These are phyloP conservation scores for Rhabdomys pumilio DNA, from an alignment of 2,797 vertebrate genomes.

Conservation along the genomic window DNA sequence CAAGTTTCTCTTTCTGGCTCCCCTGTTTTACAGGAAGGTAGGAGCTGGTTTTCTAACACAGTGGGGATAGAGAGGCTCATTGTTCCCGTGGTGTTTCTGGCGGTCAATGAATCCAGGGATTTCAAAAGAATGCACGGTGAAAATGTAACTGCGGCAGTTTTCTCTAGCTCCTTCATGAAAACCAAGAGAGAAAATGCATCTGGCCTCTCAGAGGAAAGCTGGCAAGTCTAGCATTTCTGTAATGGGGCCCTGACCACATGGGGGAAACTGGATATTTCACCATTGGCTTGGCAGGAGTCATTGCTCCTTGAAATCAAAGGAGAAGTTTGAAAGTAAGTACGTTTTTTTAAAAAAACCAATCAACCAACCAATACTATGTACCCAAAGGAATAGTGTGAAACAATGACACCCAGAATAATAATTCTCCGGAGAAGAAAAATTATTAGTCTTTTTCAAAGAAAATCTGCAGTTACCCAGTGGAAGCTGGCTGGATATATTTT, in stretches of 20 bases:
- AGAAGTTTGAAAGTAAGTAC: conserved; percentile 84
- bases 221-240: conserved; percentile 83
- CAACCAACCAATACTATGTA: conserved; percentile 50
- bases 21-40: conserved; percentile 76
- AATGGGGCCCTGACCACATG: conserved; percentile 76
- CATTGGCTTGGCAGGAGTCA: conserved; percentile 81
- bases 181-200: conserved; percentile 70
- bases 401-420: conserved; percentile 66
- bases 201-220: conserved; percentile 11
- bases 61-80: conserved; percentile 76
- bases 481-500: conserved; percentile 69
- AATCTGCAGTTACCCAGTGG: conserved; percentile 82
- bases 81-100: conserved; percentile 85
- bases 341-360: conserved; percentile 77
- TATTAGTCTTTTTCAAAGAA: conserved; percentile 65
- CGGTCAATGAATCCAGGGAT: conserved; percentile 86
- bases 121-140: conserved; percentile 86
- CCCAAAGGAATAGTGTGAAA: conserved; percentile 73
- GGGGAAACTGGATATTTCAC: conserved; percentile 86
- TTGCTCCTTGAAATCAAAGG: conserved; percentile 88
- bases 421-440: conserved; percentile 66
- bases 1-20: conserved; percentile 73
- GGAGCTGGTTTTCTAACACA: conserved; percentile 58
- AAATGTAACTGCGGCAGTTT: conserved; percentile 86
- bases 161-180: conserved; percentile 83